Percentiles rank a stretch among this genome's conserved stretches.
These are phyloP conservation scores for Microtus richardsoni DNA, from an alignment of 2,113 vertebrate genomes.

Conservation along the genomic window DNA sequence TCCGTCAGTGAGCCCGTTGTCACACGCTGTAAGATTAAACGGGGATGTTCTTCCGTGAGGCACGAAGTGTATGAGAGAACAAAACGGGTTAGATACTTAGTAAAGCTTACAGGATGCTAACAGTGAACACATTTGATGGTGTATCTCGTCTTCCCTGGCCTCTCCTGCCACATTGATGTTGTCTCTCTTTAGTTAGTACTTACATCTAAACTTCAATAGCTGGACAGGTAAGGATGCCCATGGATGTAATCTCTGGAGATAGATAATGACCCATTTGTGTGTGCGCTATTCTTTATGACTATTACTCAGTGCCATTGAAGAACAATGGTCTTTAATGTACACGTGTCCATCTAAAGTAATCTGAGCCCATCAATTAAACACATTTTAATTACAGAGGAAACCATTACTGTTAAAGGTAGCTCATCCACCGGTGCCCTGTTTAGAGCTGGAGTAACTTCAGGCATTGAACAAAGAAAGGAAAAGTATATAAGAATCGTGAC, in stretches of 20 bases:
- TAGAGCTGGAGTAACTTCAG: slow-evolving; percentile 30
- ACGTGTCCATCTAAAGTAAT: background rate
- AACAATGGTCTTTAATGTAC: slow-evolving; percentile 1
- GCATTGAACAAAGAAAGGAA: slow-evolving; percentile 34
- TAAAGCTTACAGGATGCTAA: background rate
- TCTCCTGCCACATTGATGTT: background rate
- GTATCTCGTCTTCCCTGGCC: too few relatives aligned
- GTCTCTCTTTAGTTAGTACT: background rate
- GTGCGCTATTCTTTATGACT: background rate
- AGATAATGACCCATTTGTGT: slow-evolving; percentile 15
- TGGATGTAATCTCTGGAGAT: background rate
- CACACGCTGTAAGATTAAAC: background rate
- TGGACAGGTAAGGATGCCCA: background rate
- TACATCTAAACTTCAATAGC: background rate
- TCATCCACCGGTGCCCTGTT: background rate
- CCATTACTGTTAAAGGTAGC: background rate
- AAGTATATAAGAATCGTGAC: slow-evolving; percentile 12
- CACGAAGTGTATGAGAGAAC: background rate
- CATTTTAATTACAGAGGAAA: slow-evolving; percentile 33
- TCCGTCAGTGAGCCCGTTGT: background rate
- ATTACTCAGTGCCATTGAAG: background rate
- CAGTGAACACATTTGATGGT: background rate
- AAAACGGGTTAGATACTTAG: background rate
- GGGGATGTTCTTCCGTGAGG: background rate
- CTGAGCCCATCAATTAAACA: background rate